Evolutionary conservation across 2,888 invertebrate species (phyloP), one percentile per base, ranked within the genome.

Genomic region (Charanyca ferruginea): DNA sequence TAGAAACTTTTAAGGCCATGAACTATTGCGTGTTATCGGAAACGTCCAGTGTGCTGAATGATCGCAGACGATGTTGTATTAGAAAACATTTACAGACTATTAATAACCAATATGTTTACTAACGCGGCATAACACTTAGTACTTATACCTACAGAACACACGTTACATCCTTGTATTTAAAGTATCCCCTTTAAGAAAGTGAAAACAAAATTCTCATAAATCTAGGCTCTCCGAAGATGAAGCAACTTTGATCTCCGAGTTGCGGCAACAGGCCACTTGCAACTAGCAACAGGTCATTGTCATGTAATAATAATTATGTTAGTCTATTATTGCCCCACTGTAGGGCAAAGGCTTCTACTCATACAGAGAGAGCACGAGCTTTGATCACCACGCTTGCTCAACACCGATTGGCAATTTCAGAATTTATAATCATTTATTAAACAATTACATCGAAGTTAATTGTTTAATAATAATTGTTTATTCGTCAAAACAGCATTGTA

Each of bases 31-130:
- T 75, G 60, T 51, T 25, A 25, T 22, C 25, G 47, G 22, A 20
- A 67, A 32, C 52, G 70, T 75, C 70, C 42, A 60, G 60, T 35
- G 32, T 11, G 32, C 44, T 45, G 22, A 44, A 47, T 54, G 20
- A 45, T 54, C 44, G 42, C 54, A 59, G 49, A 28, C 54, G 11
- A 22, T 75, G 51, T 75, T 72, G n/a, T 57, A 55, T 67, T 54
- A 52, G 69, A 55, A 72, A 72, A 60, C 76, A 75, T 55, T 60
- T 38, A 53, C 16, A 11, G 7, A 11, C 76, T 68, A 75, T 68
- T 47, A 58, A 58, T 58, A 73, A 42, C 45, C 35, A 54, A 60
- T 75, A 55, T 55, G 51, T 60, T 60, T 47, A 60, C 54, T 45
- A 74, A 42, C 49, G 23, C 20, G 53, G 25, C 48, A 23, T 28